These are phyloP conservation scores for Caenorhabditis wallacei DNA, from an alignment of 2,888 invertebrate genomes.

Conservation along the genomic window DNA sequence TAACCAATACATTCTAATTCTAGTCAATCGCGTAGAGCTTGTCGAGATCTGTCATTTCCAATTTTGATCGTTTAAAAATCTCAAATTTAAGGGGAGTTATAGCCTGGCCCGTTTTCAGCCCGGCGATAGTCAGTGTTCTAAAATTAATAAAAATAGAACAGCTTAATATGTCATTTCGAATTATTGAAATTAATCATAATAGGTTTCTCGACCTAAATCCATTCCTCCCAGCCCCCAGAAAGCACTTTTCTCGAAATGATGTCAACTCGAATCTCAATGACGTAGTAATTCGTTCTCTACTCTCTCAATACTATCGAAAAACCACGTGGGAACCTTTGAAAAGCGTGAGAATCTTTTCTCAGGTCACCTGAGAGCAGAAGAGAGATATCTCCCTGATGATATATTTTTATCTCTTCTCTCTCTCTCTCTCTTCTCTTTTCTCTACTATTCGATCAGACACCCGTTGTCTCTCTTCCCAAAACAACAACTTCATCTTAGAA, in stretches of 20 bases:
- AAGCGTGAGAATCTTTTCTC: background rate
- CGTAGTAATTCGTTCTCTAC: background rate
- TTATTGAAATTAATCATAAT: no score
- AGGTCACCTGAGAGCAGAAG: slow-evolving; percentile 16
- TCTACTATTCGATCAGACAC: slow-evolving; percentile 11
- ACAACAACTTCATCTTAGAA: slow-evolving; percentile 14
- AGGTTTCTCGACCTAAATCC: no score
- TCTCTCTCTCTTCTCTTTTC: slow-evolving; percentile 1
- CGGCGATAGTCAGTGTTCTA: no score
- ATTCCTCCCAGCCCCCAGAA: no score
- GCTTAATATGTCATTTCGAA: no score
- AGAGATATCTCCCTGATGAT: background rate
- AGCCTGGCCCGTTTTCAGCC: no score
- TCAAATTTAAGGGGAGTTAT: no score
- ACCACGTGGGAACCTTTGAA: slow-evolving; percentile 21
- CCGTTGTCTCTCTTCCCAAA: background rate
- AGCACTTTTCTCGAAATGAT: no score
- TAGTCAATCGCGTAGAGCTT: no score
- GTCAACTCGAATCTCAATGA: slow-evolving; percentile 4
- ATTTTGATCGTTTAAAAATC: no score
- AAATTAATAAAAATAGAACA: no score
- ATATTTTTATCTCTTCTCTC: slow-evolving; percentile 5
- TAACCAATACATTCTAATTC: no score
- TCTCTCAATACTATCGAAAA: background rate
- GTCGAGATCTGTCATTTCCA: background rate